These are phyloP conservation scores for Solenopsis invicta DNA, from an alignment of 1,140 invertebrate species.

Conservation along the genomic window DNA sequence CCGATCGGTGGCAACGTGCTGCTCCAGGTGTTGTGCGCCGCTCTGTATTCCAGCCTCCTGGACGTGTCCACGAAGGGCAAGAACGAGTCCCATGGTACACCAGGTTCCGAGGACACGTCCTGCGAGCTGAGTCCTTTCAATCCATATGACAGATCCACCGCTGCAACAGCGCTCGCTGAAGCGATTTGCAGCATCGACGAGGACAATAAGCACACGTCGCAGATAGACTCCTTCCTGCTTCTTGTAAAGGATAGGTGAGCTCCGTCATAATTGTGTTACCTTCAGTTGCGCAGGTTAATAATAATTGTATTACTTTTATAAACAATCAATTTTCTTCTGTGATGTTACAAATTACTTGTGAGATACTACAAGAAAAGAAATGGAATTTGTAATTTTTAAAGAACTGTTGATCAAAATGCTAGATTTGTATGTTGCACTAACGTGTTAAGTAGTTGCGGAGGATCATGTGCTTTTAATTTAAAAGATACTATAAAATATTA, in stretches of 20 bases:
- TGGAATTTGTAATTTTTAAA: background rate
- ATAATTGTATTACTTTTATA: background rate
- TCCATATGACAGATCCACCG: conserved; percentile 69
- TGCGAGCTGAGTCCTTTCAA: conserved; percentile 75
- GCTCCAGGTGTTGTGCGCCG: conserved; percentile 86
- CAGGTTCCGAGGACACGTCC: conserved; percentile 27
- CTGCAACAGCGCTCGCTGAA: conserved; percentile 89
- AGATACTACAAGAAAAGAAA: background rate
- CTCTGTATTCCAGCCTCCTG: conserved; percentile 65
- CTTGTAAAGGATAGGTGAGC: conserved; percentile 86
- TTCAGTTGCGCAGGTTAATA: background rate
- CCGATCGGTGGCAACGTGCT: conserved; percentile 90
- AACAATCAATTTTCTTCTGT: background rate
- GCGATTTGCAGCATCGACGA: conserved; percentile 93
- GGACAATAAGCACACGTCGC: conserved; percentile 91
- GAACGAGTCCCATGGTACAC: conserved; percentile 8
- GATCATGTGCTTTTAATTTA: background rate
- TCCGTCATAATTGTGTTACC: background rate
- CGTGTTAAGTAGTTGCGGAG: background rate
- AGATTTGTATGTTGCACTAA: background rate
- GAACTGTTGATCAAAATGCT: background rate
- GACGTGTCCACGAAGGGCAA: conserved; percentile 40
- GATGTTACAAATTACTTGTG: background rate
- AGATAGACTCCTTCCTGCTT: conserved; percentile 89
- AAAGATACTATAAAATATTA: background rate